Percentiles rank a stretch among this genome's conserved stretches.
phyloP scores from a whole-genome alignment of 2,888 invertebrate species.

The Autographa gamma region DNA sequence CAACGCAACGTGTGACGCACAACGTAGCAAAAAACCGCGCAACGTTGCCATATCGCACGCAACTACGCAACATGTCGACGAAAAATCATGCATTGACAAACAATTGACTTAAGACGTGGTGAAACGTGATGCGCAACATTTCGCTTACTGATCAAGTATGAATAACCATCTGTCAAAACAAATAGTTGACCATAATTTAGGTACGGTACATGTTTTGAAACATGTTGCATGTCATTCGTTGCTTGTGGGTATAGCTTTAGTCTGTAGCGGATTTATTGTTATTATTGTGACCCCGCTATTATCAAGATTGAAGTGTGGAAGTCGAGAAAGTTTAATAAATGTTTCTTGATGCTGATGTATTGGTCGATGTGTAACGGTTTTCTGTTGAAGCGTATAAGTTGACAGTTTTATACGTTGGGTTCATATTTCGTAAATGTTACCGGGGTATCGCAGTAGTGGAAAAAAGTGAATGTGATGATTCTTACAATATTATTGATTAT shows the following conservation, averaged over 20 bases:
- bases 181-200: not conserved
- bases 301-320: constrained; percentile 41
- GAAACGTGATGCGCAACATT: not conserved
- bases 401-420: constrained; percentile 9
- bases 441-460: no score
- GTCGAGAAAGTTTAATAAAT: constrained; percentile 44
- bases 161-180: not conserved
- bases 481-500: no score
- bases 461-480: no score
- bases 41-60: no score
- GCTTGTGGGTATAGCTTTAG: constrained; percentile 27
- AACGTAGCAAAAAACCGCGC: no score
- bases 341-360: constrained; percentile 28
- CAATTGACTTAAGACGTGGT: not conserved
- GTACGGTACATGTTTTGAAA: not conserved
- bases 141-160: no score
- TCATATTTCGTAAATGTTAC: not conserved
- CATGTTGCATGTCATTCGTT: no score
- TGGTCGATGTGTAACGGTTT: constrained; percentile 29
- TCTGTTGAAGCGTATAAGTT: constrained; percentile 20
- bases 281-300: constrained; percentile 37
- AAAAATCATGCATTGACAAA: not conserved
- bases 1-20: no score
- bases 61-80: not conserved
- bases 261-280: constrained; percentile 50